These are phyloP conservation scores for Galago senegalensis DNA, from an alignment of 2,797 vertebrate species.

Conservation along the genomic window DNA sequence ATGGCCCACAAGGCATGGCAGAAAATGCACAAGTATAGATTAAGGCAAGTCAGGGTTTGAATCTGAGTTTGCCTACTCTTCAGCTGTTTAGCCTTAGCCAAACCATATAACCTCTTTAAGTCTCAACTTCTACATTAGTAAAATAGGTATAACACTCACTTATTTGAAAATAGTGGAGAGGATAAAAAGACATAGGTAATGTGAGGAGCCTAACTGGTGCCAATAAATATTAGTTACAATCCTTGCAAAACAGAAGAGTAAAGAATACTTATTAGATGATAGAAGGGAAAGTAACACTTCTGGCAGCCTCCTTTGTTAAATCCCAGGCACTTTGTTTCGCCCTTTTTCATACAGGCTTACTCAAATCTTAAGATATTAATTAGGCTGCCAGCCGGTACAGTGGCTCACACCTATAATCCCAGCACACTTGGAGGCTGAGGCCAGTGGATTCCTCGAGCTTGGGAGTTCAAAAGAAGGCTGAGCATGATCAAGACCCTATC, in stretches of 20 bases:
- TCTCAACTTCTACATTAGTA: constrained; percentile 39
- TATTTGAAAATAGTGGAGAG: not conserved
- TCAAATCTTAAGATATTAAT: not conserved
- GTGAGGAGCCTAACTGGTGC: not conserved
- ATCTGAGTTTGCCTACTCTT: constrained; percentile 4
- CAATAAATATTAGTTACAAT: constrained; percentile 38
- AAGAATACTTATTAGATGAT: constrained; percentile 37
- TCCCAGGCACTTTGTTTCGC: not conserved
- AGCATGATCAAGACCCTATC: no score
- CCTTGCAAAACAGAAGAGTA: not conserved
- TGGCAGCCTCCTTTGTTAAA: constrained; percentile 6
- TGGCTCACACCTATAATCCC: no score
- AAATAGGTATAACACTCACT: not conserved
- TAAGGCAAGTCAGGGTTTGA: not conserved
- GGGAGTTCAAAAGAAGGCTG: no score
- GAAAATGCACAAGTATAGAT: constrained; percentile 18
- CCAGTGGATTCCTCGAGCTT: no score
- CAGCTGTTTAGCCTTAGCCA: not conserved
- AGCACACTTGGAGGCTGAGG: no score
- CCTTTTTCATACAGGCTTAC: constrained; percentile 2
- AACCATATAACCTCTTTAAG: not conserved
- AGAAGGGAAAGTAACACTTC: not conserved
- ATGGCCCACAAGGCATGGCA: not conserved
- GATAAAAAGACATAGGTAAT: not conserved
- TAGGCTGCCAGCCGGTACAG: no score